These are phyloP conservation scores for Panurus biarmicus DNA, from an alignment of 2,113 vertebrate species.

Conservation along the genomic window DNA sequence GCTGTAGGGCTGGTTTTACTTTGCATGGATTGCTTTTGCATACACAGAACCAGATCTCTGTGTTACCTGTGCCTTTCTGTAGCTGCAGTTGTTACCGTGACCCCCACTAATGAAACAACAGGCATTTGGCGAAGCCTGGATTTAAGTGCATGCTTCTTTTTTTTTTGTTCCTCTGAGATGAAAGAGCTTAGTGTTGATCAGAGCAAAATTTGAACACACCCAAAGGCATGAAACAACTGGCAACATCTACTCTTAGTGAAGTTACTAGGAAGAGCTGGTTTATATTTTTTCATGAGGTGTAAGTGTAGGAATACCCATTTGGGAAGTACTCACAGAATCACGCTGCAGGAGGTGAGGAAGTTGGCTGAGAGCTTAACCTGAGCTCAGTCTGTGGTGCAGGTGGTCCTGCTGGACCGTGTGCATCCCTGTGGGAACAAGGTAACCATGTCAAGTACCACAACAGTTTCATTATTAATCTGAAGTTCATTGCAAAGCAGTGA, in stretches of 20 bases:
- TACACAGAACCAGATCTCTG: background rate
- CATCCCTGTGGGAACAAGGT: background rate
- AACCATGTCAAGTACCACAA: background rate
- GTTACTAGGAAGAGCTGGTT: background rate
- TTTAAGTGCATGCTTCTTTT: background rate
- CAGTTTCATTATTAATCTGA: background rate
- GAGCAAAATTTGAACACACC: background rate
- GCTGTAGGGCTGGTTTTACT: background rate
- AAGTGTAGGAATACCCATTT: background rate
- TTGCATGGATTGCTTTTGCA: background rate
- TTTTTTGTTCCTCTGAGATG: background rate
- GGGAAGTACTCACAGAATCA: background rate
- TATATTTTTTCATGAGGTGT: background rate
- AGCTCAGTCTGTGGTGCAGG: accelerated
- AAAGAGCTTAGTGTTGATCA: background rate
- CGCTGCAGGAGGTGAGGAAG: background rate
- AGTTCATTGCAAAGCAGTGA: background rate
- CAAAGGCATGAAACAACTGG: background rate
- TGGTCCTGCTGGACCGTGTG: background rate
- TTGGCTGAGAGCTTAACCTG: background rate
- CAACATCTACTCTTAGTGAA: background rate
- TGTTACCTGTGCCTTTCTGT: background rate
- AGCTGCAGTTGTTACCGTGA: background rate
- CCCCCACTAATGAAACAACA: background rate
- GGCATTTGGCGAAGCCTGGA: background rate